phyloP scores from a whole-genome alignment of 2,888 invertebrate genomes.

The Bugulina stolonifera region DNA sequence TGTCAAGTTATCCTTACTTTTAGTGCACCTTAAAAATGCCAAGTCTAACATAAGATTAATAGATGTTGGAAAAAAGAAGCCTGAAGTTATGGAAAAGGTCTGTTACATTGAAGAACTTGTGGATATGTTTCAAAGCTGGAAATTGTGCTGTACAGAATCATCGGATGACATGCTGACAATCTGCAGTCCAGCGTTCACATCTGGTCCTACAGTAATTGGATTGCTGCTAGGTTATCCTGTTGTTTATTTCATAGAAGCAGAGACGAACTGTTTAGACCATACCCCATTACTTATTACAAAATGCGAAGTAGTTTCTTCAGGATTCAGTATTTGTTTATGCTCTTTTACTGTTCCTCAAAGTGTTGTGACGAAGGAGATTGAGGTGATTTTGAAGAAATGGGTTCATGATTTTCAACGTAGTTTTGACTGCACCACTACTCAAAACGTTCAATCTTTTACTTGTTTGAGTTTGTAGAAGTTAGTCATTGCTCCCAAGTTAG shows the following conservation, averaged over 20 bases:
- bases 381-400: neutral
- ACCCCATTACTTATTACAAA: neutral
- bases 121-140: neutral
- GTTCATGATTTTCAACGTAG: neutral
- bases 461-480: neutral
- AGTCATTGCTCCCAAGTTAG: too few species aligned
- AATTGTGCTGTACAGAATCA: neutral
- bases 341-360: neutral
- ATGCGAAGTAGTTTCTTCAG: neutral
- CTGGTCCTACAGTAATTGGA: slow-evolving; percentile 4
- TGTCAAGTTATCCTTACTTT: neutral
- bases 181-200: neutral
- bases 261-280: neutral
- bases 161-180: neutral
- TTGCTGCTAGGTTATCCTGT: slow-evolving; percentile 2
- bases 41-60: neutral
- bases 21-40: neutral
- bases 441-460: neutral
- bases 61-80: neutral
- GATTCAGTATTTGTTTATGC: neutral
- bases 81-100: neutral
- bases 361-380: neutral
- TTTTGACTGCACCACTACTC: neutral
- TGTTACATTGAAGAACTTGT: neutral
- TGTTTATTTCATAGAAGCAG: neutral